Base-by-base conservation (phyloP, 1,140 invertebrate species). In the Aphelinus atriplicis region DNA sequence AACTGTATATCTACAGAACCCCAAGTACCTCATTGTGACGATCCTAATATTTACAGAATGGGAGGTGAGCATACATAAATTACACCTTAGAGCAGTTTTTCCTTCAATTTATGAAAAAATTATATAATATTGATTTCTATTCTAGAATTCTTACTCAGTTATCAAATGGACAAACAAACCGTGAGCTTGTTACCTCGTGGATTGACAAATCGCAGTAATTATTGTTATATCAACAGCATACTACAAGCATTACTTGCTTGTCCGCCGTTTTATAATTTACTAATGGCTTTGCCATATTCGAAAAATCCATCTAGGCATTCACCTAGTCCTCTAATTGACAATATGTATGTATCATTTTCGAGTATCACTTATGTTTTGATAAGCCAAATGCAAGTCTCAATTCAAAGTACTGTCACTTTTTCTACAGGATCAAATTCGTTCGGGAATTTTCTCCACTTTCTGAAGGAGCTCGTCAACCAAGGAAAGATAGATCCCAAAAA, bases 181-280 rank as follows among this genome's bases (percentile, higher is more conserved):
- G 90, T 95, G 10, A 91, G 92, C 70, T 85, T 97, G 26, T 90
- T 94, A 81, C 96, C 96, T 1, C 91, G 96, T 69, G 96, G 96
- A 7, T 90, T 98, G 48, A 77, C 75, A 63, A 77, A 77, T 62
- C 92, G 93, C 67, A 95, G 94, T 64, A 98, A 98, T 89, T 98
- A 96, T 88, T 98, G 97, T 88, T 98, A 98, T 82, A 95, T 97
- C 47, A 98, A 98, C 88, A 95, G 96, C 48, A 95, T 95, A 73
- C 87, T 96, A 53, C 95, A 97, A 89, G 96, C 96, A 1, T 87
- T 98, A 65, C 88, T 98, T 1, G 96, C 95, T 46, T 98, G 96
- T 86, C 95, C 96, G 26, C 95, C 96, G 0, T 96, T 98, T 88
- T 97, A 96, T 84, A 96, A 98, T 88, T 89, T 98, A 81, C 88